Evolutionary conservation across 2,113 vertebrate genomes (phyloP).

Genomic region (Diadophis punctatus): DNA sequence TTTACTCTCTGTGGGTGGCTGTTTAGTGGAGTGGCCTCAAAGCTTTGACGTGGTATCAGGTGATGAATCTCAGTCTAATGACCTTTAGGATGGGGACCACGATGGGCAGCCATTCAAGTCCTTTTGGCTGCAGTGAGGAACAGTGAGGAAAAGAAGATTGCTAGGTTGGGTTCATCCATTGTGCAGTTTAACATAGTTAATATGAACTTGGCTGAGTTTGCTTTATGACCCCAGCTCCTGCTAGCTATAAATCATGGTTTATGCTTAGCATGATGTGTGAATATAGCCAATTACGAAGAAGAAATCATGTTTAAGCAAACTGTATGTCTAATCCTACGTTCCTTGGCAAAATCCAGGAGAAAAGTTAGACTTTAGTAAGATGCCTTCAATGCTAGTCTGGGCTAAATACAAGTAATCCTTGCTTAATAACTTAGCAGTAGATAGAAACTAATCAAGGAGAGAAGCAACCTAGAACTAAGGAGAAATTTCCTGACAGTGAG

Average conservation of each 20-base stretch:
- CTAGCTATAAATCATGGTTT: neutral
- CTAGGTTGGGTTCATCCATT: neutral
- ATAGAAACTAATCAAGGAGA: no score
- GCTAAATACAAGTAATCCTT: neutral
- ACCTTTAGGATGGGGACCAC: neutral
- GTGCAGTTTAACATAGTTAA: neutral
- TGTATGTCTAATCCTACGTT: no score
- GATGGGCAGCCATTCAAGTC: neutral
- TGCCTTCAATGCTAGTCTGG: neutral
- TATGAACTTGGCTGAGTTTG: neutral
- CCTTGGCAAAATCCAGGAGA: neutral
- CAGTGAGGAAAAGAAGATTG: neutral
- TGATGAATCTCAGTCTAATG: neutral
- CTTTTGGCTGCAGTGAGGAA: neutral
- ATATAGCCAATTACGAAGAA: neutral
- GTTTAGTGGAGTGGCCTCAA: neutral
- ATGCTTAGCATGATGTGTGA: neutral
- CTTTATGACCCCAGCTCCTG: neutral
- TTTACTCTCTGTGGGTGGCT: neutral
- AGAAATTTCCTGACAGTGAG: no score
- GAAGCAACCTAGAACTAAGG: no score
- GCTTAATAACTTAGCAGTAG: neutral
- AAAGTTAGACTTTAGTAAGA: neutral
- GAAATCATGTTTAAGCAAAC: neutral
- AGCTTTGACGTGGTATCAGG: neutral